A percentile compares a stretch with the other conserved stretches of the same genome.
These are phyloP conservation scores for Rhea americana DNA, from an alignment of 2,113 vertebrate genomes.

Conservation along the genomic window DNA sequence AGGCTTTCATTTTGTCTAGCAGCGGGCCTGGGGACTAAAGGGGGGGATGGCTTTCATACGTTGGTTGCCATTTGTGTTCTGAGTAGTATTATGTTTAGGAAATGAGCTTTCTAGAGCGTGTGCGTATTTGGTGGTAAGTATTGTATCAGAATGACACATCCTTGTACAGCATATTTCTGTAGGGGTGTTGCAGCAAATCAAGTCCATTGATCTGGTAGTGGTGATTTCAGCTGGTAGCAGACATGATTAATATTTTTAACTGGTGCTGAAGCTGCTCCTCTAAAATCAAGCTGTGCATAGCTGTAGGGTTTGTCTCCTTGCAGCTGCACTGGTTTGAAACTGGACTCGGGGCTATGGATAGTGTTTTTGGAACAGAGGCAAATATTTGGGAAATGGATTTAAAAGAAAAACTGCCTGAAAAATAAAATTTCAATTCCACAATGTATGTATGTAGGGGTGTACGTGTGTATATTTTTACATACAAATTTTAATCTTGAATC, in stretches of 20 bases:
- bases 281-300: neutral
- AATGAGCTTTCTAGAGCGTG: neutral
- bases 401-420: neutral
- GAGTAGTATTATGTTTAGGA: neutral
- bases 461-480: neutral
- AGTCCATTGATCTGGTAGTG: neutral
- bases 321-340: neutral
- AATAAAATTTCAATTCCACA: neutral
- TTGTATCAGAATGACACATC: accelerated
- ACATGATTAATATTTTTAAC: neutral
- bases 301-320: neutral
- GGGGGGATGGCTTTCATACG: neutral
- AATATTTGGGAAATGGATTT: neutral
- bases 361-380: neutral
- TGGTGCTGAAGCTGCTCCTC: neutral
- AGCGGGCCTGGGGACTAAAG: neutral
- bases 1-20: constrained; percentile 13
- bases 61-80: neutral
- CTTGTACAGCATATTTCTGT: accelerated
- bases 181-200: neutral
- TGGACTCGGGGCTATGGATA: neutral
- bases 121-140: neutral
- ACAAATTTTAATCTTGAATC: neutral
- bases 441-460: neutral
- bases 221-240: neutral